Evolutionary conservation across 2,888 invertebrate genomes (phyloP), one percentile per base, ranked within the genome.

Genomic region (Eristalis tenax): DNA sequence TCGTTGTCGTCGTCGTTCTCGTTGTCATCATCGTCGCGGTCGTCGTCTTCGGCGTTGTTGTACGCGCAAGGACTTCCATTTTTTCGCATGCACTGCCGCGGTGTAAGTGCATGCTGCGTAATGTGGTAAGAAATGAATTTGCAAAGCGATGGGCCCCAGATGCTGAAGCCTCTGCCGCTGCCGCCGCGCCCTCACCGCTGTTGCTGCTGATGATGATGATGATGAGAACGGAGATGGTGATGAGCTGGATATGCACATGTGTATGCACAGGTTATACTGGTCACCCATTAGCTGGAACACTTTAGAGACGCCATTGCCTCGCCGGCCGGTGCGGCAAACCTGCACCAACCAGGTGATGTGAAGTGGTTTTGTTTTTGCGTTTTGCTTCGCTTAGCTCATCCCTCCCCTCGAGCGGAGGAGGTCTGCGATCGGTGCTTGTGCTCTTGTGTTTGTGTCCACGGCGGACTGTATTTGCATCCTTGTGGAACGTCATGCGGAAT

Each of bases 201-300:
- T 13, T 4, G 22, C 43, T 74, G 76, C 56, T 74, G 69, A 59
- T 75, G 75, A 73, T 78, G 79, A 66, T 73, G 75, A 70, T 80
- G 80, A 86, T 59, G 70, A 57, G 38, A 70, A 68, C 13, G 65
- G 65, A 65, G 69, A 69, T 83, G 79, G 71, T 87, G 86, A 87
- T 80, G 83, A 83, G 83, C 79, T 79, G 71, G 75, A 65, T 83
- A 80, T 80, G 87, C 79, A 76, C 75, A 87, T 69, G 35, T 40
- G 38, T 76, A 83, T 83, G 79, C 83, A 82, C 85, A 68, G 82
- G 83, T 87, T 79, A 65, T 83, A 76, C 83, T 83, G 87, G 87
- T 87, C 87, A 87, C 79, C 87, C 83, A 87, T 87, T 87, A 87
- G 83, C 75, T 87, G 87, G 73, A 87, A 87, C 83, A 83, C 86